Evolutionary conservation across 2,888 invertebrate species (phyloP).

Genomic region (Hydraecia micacea): DNA sequence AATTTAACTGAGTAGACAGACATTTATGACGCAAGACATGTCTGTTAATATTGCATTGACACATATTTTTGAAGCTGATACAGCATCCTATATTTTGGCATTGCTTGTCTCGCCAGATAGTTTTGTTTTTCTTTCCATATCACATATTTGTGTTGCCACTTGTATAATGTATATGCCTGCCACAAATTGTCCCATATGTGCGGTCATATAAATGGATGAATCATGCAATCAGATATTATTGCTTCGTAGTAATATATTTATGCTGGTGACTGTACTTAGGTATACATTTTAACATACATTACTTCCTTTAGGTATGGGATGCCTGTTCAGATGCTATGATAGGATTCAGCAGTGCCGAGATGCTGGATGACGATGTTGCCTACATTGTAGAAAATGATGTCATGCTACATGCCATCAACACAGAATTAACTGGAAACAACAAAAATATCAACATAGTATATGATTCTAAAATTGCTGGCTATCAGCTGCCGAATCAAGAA

Average conservation of each 20-base stretch:
- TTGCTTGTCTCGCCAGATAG: neutral
- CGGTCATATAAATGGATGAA: neutral
- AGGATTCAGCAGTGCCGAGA: constrained; percentile 94
- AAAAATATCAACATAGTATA: constrained; percentile 92
- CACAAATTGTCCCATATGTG: neutral
- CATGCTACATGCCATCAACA: constrained; percentile 93
- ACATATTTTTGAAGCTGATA: neutral
- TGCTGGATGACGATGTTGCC: constrained; percentile 94
- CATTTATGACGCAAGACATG: neutral
- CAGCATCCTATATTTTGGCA: neutral
- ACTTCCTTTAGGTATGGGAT: constrained; percentile 95
- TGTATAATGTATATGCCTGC: neutral
- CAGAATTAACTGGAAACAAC: constrained; percentile 84
- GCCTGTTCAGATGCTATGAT: constrained; percentile 97
- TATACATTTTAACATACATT: neutral
- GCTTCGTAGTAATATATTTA: neutral
- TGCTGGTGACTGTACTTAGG: neutral
- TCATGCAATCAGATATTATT: neutral
- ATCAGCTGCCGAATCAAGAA: constrained; percentile 88
- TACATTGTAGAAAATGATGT: constrained; percentile 98
- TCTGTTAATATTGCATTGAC: neutral
- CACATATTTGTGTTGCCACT: neutral
- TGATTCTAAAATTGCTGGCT: constrained; percentile 92
- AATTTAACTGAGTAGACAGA: neutral
- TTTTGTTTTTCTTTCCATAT: neutral